Evolutionary conservation across 2,888 invertebrate species (phyloP).

Genomic region (Automeris io): DNA sequence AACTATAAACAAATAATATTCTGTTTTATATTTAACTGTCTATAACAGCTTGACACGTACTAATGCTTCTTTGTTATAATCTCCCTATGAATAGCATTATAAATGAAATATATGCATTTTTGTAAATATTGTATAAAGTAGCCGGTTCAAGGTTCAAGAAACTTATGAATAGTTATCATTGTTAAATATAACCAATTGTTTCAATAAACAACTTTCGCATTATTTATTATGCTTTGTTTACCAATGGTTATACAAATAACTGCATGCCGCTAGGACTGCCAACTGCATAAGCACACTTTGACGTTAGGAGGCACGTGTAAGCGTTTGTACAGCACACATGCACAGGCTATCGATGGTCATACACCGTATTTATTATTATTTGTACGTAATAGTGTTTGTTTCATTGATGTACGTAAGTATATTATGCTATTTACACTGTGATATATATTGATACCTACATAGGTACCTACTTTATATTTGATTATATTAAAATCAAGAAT

Average conservation of each 20-base stretch:
- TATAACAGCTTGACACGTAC: no score
- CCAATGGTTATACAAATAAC: slow-evolving; percentile 22
- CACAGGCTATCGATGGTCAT: slow-evolving; percentile 5
- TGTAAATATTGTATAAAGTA: not conserved
- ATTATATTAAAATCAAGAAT: no score
- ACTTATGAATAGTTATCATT: not conserved
- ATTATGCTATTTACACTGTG: no score
- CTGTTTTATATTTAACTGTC: no score
- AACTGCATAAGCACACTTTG: slow-evolving; percentile 37
- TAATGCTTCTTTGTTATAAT: no score
- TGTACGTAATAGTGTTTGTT: not conserved
- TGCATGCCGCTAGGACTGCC: slow-evolving; percentile 24
- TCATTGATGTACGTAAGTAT: no score
- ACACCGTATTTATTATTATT: not conserved
- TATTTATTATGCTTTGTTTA: slow-evolving; percentile 2
- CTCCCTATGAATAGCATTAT: no score
- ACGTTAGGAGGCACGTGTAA: slow-evolving; percentile 41
- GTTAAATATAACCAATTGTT: not conserved
- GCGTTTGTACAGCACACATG: slow-evolving; percentile 25
- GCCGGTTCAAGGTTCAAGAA: not conserved
- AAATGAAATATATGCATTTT: no score
- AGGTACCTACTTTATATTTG: no score
- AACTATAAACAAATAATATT: no score
- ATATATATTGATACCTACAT: no score
- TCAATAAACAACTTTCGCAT: not conserved